A percentile compares a stretch with the other conserved stretches of the same genome.
Conservation (phyloP, 2,888 invertebrate genomes). For the Pammene aurita region DNA sequence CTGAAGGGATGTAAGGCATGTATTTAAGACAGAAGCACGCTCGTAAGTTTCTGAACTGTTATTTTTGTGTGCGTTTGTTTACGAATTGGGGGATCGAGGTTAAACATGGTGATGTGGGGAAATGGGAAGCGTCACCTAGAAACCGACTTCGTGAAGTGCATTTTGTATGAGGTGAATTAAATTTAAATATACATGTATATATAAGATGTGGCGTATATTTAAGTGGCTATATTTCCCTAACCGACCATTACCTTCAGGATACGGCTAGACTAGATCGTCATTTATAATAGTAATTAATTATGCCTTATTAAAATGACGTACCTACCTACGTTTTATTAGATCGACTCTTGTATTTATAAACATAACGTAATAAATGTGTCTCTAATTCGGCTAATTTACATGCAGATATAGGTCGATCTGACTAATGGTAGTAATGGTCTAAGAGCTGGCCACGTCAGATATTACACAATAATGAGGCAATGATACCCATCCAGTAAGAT, state of each 20-base stretch:
- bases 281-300: neutral
- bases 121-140: neutral
- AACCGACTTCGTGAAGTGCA: conserved; percentile 1
- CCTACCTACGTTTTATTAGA: neutral
- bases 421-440: no score
- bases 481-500: no score
- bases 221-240: no score
- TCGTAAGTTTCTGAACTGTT: conserved; percentile 7
- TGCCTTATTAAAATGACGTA: neutral
- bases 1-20: neutral
- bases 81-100: conserved; percentile 8
- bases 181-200: no score
- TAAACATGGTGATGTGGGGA: conserved; percentile 17
- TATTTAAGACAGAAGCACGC: neutral
- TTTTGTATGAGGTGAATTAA: neutral
- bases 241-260: no score
- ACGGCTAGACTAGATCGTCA: no score
- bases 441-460: no score
- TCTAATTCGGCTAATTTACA: conserved; percentile 4
- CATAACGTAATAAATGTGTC: neutral
- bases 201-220: no score
- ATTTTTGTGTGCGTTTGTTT: conserved; percentile 19
- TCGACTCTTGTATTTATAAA: neutral
- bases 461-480: no score
- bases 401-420: conserved; percentile 4